Percentiles rank a stretch among this genome's conserved stretches.
Evolutionary conservation across 2,113 vertebrate genomes (phyloP).

Genomic region (Cheirogaleus medius): DNA sequence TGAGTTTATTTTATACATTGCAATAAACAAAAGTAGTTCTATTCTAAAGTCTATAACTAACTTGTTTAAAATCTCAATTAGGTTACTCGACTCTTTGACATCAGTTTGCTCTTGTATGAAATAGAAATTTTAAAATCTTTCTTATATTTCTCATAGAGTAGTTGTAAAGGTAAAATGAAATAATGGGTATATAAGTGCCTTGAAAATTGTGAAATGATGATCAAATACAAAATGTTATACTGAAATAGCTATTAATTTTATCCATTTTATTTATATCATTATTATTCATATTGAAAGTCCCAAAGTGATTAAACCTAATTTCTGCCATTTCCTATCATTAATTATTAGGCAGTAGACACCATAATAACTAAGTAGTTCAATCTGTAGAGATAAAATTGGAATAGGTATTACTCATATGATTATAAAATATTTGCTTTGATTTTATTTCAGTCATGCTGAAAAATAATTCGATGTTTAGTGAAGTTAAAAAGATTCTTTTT

Average conservation of each 20-base stretch:
- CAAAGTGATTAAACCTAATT: not conserved
- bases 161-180: not conserved
- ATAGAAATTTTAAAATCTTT: constrained; percentile 2
- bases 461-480: not conserved
- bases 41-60: not conserved
- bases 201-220: not conserved
- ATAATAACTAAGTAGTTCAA: not conserved
- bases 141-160: not conserved
- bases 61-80: not conserved
- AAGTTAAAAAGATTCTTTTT: not conserved
- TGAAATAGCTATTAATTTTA: not conserved
- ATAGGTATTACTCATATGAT: not conserved
- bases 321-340: not conserved
- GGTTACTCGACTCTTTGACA: not conserved
- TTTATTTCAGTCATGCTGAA: not conserved
- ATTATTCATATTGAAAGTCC: not conserved
- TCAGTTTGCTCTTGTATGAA: not conserved
- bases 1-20: not conserved
- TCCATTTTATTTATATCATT: not conserved
- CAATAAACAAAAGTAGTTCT: not conserved
- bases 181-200: not conserved
- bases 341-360: not conserved
- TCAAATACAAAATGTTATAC: not conserved
- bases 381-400: not conserved
- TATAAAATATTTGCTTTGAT: constrained; percentile 4